A percentile compares a stretch with the other conserved stretches of the same genome.
These are phyloP conservation scores for Chelonus insularis DNA, from an alignment of 1,140 invertebrate genomes.

Conservation along the genomic window DNA sequence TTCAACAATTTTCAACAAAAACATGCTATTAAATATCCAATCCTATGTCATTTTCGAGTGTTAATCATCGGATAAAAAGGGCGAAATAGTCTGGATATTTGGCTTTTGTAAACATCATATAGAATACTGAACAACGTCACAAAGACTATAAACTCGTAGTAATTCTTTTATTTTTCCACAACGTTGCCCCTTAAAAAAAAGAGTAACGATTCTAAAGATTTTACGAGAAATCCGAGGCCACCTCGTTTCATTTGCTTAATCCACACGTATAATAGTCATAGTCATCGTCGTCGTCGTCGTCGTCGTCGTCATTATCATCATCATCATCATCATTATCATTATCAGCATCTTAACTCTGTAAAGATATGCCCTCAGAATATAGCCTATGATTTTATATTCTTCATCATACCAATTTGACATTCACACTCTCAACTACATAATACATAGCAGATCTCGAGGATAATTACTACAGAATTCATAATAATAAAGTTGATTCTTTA, in stretches of 20 bases:
- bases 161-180: too few species aligned
- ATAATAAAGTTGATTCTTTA: background rate
- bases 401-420: background rate
- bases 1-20: background rate
- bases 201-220: slow-evolving; percentile 3
- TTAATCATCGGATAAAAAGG: slow-evolving; percentile 16
- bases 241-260: slow-evolving; percentile 13
- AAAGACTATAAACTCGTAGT: background rate
- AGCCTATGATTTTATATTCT: slow-evolving; percentile 2
- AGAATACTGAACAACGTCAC: background rate
- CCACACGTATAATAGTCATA: slow-evolving; percentile 1
- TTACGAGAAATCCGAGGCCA: background rate
- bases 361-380: background rate
- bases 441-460: background rate
- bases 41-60: background rate
- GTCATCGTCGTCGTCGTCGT: too few species aligned
- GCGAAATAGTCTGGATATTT: background rate
- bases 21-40: background rate
- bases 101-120: background rate
- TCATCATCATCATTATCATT: too few species aligned
- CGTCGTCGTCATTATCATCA: too few species aligned
- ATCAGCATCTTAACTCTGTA: too few species aligned
- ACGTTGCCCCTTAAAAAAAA: background rate
- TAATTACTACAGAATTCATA: slow-evolving; percentile 7
- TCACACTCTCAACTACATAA: background rate